phyloP scores from a whole-genome alignment of 1,140 invertebrate species.

The Caenorhabditis brenneri region DNA sequence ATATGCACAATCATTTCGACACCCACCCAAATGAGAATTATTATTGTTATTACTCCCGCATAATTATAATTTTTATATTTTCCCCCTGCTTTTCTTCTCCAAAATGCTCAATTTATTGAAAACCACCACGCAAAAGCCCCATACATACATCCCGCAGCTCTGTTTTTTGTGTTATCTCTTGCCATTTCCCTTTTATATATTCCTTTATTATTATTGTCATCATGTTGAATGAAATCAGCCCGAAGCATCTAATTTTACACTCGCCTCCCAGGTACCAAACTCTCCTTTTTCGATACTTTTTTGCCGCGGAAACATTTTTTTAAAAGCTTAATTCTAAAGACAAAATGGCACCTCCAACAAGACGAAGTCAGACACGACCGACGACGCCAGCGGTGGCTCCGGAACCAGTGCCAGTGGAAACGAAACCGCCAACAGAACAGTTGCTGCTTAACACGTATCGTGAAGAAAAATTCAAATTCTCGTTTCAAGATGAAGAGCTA shows the following conservation, averaged over 20 bases:
- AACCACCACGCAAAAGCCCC: background rate
- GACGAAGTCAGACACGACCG: background rate
- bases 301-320: too few species aligned
- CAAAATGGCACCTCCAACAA: background rate
- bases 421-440: background rate
- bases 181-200: background rate
- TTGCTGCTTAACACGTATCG: background rate
- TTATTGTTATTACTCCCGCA: too few species aligned
- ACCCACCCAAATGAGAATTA: too few species aligned
- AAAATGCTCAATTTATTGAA: background rate
- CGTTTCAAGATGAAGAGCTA: background rate
- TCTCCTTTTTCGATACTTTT: background rate
- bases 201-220: background rate
- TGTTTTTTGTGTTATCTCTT: conserved; percentile 5
- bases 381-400: background rate
- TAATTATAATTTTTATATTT: conserved; percentile 6
- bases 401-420: background rate
- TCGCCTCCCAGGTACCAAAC: background rate
- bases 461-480: background rate
- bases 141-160: too few species aligned
- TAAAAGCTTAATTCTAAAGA: too few species aligned
- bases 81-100: background rate
- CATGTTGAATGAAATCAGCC: background rate
- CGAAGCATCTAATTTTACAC: background rate
- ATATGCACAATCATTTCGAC: too few species aligned